Evolutionary conservation across 2,888 invertebrate genomes (phyloP).

Genomic region (Toxonevra muliebris): DNA sequence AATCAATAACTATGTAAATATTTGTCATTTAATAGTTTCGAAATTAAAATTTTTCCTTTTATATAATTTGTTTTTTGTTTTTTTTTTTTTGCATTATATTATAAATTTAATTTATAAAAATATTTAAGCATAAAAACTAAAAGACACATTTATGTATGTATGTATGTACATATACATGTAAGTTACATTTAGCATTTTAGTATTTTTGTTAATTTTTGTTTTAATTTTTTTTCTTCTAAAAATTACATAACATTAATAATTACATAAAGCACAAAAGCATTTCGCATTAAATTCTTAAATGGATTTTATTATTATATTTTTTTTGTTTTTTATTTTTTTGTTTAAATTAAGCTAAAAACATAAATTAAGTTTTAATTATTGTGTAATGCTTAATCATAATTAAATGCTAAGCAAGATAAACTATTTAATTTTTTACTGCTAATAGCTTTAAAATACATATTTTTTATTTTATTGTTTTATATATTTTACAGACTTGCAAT

Average conservation of each 20-base stretch:
- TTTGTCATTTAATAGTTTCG: too few relatives aligned
- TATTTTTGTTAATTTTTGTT: slow-evolving; percentile 36
- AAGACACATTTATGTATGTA: not conserved
- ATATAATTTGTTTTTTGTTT: too few relatives aligned
- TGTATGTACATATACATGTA: not conserved
- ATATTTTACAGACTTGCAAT: not conserved
- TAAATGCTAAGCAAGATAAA: not conserved
- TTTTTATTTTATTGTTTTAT: too few relatives aligned
- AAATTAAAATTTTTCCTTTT: too few relatives aligned
- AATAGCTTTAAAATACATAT: not conserved
- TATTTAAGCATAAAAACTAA: not conserved
- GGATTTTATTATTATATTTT: not conserved
- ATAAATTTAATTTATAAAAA: too few relatives aligned
- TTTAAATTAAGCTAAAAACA: not conserved
- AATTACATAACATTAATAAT: not conserved
- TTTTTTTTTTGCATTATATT: too few relatives aligned
- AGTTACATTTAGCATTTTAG: slow-evolving; percentile 18
- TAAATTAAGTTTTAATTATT: not conserved
- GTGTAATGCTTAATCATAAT: not conserved
- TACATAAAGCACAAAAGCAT: slow-evolving; percentile 23
- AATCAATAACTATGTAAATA: too few relatives aligned
- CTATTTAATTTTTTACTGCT: not conserved
- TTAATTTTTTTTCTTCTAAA: not conserved
- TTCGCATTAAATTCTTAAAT: slow-evolving; percentile 5
- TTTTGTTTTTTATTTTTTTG: not conserved